A percentile compares a stretch with the other conserved stretches of the same genome.
These are phyloP conservation scores for Acronicta leporina DNA, from an alignment of 2,888 invertebrate genomes.

Conservation along the genomic window DNA sequence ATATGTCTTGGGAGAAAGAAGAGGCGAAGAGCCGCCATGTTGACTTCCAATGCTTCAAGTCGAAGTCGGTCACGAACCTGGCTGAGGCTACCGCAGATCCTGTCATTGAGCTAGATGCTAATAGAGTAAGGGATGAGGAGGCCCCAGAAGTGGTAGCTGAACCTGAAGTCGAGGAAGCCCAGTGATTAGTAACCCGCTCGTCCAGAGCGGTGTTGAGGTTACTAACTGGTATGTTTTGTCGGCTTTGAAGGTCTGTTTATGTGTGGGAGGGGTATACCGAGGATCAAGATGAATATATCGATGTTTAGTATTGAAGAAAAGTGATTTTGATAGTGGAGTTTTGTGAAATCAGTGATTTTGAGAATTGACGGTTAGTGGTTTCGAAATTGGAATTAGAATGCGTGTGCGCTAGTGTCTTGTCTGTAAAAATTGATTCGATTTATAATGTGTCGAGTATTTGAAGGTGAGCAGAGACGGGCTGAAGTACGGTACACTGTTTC, in stretches of 20 bases:
- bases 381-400: no score
- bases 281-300: no score
- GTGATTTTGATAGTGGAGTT: not conserved
- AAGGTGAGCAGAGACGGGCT: no score
- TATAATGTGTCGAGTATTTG: no score
- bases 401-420: no score
- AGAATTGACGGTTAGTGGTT: no score
- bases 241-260: constrained; percentile 44
- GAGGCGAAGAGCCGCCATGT: constrained; percentile 99
- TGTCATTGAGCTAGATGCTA: constrained; percentile 90
- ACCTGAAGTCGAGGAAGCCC: constrained; percentile 55
- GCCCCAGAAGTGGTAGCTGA: constrained; percentile 63
- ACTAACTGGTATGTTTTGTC: constrained; percentile 64
- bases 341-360: not conserved
- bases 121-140: constrained; percentile 77
- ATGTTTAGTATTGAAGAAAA: not conserved
- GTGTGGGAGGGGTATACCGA: constrained; percentile 12
- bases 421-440: no score
- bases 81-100: constrained; percentile 98
- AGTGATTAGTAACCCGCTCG: constrained; percentile 59
- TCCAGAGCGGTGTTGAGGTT: constrained; percentile 57
- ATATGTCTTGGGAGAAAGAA: constrained; percentile 99
- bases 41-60: constrained; percentile 99
- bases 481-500: no score
- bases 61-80: constrained; percentile 98